Conservation (phyloP, 2,888 invertebrate species). For the Helleia helle region DNA sequence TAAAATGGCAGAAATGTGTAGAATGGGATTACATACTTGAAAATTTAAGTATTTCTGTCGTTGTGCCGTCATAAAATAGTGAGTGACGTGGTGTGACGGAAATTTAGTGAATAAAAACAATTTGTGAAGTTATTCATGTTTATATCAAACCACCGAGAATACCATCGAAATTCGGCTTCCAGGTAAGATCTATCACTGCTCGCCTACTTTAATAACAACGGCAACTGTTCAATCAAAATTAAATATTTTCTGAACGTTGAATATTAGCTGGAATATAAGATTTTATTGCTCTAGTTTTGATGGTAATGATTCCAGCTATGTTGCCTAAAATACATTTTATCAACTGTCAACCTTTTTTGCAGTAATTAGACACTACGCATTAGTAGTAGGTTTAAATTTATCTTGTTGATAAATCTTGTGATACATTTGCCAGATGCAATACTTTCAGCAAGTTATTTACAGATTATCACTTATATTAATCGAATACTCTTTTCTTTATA, state of each 20-base stretch:
- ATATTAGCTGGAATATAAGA: not conserved
- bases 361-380: slow-evolving; percentile 61
- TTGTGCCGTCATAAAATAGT: slow-evolving; percentile 37
- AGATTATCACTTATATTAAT: too few relatives aligned
- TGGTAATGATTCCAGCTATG: slow-evolving; percentile 2
- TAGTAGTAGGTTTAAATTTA: slow-evolving; percentile 47
- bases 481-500: not conserved
- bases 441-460: not conserved
- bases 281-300: not conserved
- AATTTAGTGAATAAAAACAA: slow-evolving; percentile 29
- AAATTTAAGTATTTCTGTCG: slow-evolving; percentile 44
- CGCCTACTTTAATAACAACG: slow-evolving; percentile 44
- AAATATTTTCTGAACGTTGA: slow-evolving; percentile 28
- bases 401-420: slow-evolving; percentile 35
- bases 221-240: slow-evolving; percentile 47
- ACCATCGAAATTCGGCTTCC: slow-evolving; percentile 23
- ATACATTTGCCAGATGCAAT: slow-evolving; percentile 4
- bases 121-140: slow-evolving; percentile 12
- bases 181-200: slow-evolving; percentile 52
- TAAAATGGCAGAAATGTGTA: slow-evolving; percentile 55
- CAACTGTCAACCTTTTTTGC: slow-evolving; percentile 31
- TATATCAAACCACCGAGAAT: slow-evolving; percentile 19
- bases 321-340: slow-evolving; percentile 20
- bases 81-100: slow-evolving; percentile 62
- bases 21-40: slow-evolving; percentile 25